Percentiles rank a stretch among this genome's conserved stretches.
These are phyloP conservation scores for Lasioglossum marginatum DNA, from an alignment of 2,888 invertebrate species.

Conservation along the genomic window DNA sequence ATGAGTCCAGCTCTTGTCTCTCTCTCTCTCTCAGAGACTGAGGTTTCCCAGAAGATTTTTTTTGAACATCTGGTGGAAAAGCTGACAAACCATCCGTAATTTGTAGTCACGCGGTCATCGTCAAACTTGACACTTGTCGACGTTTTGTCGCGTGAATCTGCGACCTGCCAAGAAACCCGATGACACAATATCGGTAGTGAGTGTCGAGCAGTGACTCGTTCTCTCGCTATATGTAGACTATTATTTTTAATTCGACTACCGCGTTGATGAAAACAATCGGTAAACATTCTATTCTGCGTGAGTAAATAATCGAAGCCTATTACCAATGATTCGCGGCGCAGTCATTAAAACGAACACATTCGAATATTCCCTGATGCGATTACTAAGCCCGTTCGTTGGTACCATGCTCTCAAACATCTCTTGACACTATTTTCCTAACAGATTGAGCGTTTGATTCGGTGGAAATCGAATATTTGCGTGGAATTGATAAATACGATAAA, in stretches of 20 bases:
- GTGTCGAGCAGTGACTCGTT: conserved; percentile 41
- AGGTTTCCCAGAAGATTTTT: neutral
- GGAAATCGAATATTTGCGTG: neutral
- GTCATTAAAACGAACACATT: neutral
- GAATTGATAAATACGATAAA: neutral
- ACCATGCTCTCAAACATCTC: neutral
- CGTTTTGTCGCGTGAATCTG: conserved; percentile 53
- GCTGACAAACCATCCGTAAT: neutral
- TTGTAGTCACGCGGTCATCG: conserved; percentile 53
- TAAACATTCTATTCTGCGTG: neutral
- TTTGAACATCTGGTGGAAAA: neutral
- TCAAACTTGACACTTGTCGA: conserved; percentile 51
- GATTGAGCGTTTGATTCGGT: neutral
- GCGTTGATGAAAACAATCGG: conserved; percentile 27
- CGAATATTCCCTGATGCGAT: neutral
- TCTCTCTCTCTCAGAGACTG: neutral
- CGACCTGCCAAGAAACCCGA: conserved; percentile 57
- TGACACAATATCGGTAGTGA: conserved; percentile 48
- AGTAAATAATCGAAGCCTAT: neutral
- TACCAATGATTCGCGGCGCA: neutral
- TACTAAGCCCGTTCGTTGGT: neutral
- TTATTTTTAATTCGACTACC: conserved; percentile 46
- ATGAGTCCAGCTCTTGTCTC: neutral
- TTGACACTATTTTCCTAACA: neutral
- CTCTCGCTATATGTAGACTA: conserved; percentile 33